Evolutionary conservation across 2,797 vertebrate genomes (phyloP).

Genomic region (Microhierax caerulescens): DNA sequence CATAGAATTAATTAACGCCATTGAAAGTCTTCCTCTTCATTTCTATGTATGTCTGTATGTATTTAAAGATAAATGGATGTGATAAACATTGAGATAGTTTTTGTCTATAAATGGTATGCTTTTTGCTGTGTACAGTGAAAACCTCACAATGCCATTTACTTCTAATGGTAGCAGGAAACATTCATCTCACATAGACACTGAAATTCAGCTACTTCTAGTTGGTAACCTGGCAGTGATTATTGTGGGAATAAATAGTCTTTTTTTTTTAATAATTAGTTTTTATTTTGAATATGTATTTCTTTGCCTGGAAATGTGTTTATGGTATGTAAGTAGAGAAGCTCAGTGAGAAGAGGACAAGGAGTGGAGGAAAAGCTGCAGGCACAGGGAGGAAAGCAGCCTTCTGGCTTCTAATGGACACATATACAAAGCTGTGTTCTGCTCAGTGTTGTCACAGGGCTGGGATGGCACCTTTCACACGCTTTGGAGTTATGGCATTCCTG

Average conservation of each 20-base stretch:
- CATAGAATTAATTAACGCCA: not conserved
- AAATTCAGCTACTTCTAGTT: not conserved
- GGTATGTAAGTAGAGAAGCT: not conserved
- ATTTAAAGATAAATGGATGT: not conserved
- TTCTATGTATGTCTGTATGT: not conserved
- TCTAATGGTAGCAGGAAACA: conserved; percentile 28
- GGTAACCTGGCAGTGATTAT: not conserved
- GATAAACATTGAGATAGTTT: not conserved
- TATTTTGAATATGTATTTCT: not conserved
- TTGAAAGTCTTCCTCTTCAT: not conserved
- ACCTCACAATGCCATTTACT: not conserved
- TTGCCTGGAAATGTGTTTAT: not conserved
- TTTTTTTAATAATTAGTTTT: not conserved
- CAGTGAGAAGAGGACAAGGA: not conserved
- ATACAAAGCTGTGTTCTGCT: not conserved
- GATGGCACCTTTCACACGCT: not conserved
- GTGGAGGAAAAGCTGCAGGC: not conserved
- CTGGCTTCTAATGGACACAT: not conserved
- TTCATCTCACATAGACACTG: not conserved
- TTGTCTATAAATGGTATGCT: not conserved
- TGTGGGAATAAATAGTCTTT: not conserved
- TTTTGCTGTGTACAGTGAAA: not conserved
- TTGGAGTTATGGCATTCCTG: not conserved
- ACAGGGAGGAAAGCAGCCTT: not conserved
- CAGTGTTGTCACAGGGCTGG: not conserved